Percentiles rank a stretch among this genome's conserved stretches.
Conservation (phyloP, 2,113 vertebrate genomes). For the Pungitius pungitius region DNA sequence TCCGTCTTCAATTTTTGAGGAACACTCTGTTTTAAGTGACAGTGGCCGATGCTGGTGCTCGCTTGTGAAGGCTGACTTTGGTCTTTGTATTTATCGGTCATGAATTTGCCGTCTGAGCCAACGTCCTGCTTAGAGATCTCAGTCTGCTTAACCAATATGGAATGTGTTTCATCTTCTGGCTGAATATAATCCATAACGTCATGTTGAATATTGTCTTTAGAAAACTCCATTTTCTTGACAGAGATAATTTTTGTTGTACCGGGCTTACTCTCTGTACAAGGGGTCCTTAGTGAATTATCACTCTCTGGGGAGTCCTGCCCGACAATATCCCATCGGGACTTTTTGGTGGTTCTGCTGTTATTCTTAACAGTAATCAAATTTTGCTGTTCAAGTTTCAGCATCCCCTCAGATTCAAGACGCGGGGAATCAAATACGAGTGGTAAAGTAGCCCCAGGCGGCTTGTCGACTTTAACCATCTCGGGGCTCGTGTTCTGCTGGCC, state of each 20-base stretch:
- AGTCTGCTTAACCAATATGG: constrained; percentile 32
- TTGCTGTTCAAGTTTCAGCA: constrained; percentile 45
- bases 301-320: constrained; percentile 72
- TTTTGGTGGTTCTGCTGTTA: constrained; percentile 62
- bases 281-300: constrained; percentile 56
- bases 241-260: constrained; percentile 68
- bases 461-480: constrained; percentile 31
- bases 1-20: constrained; percentile 22
- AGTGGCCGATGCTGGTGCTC: constrained; percentile 53
- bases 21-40: constrained; percentile 39
- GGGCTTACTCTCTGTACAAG: constrained; percentile 61
- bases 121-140: constrained; percentile 31
- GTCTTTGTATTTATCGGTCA: constrained; percentile 49
- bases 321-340: constrained; percentile 83
- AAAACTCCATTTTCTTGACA: constrained; percentile 74
- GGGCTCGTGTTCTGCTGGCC: constrained; percentile 65
- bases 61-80: constrained; percentile 54
- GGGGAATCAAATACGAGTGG: constrained; percentile 31
- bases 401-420: constrained; percentile 51
- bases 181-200: constrained; percentile 43
- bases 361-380: constrained; percentile 54
- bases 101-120: constrained; percentile 17
- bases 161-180: constrained; percentile 53
- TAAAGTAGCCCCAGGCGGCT: constrained; percentile 20
- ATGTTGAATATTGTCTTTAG: constrained; percentile 63